Evolutionary conservation across 2,113 vertebrate species (phyloP).

Genomic region (Hypomesus transpacificus): DNA sequence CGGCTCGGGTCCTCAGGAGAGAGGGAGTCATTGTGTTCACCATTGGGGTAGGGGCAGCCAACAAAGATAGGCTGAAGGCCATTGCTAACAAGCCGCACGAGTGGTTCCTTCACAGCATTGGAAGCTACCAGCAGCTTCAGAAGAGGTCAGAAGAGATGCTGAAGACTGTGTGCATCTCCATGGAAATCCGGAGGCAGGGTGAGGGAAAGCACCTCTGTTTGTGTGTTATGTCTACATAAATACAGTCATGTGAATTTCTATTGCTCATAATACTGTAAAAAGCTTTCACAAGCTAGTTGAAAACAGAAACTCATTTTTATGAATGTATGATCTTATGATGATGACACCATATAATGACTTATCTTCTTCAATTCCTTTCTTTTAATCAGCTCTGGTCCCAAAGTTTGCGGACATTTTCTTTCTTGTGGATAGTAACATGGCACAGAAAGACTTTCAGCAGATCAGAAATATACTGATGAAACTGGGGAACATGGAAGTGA

Average conservation of each 20-base stretch:
- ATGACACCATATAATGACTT: not conserved
- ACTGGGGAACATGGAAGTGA: slow-evolving; percentile 65
- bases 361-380: slow-evolving; percentile 5
- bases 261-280: too few relatives aligned
- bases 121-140: slow-evolving; percentile 66
- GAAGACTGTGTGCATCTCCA: slow-evolving; percentile 65
- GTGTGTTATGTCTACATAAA: too few relatives aligned
- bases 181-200: slow-evolving; percentile 67
- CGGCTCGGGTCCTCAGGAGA: slow-evolving; percentile 60
- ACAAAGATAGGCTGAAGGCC: slow-evolving; percentile 51
- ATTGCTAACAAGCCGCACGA: slow-evolving; percentile 73
- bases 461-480: slow-evolving; percentile 50
- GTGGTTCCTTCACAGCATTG: slow-evolving; percentile 64
- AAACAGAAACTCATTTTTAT: too few relatives aligned
- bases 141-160: slow-evolving; percentile 56
- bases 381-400: slow-evolving; percentile 62
- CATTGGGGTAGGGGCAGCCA: slow-evolving; percentile 67
- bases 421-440: slow-evolving; percentile 71
- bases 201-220: slow-evolving; percentile 37
- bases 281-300: too few relatives aligned
- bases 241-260: too few relatives aligned
- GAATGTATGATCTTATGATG: too few relatives aligned
- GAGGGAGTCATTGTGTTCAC: slow-evolving; percentile 71
- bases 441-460: slow-evolving; percentile 47
- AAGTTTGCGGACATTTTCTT: slow-evolving; percentile 78